A percentile compares a stretch with the other conserved stretches of the same genome.
Evolutionary conservation across 2,797 vertebrate species (phyloP).

Genomic region (Epinephelus coioides): DNA sequence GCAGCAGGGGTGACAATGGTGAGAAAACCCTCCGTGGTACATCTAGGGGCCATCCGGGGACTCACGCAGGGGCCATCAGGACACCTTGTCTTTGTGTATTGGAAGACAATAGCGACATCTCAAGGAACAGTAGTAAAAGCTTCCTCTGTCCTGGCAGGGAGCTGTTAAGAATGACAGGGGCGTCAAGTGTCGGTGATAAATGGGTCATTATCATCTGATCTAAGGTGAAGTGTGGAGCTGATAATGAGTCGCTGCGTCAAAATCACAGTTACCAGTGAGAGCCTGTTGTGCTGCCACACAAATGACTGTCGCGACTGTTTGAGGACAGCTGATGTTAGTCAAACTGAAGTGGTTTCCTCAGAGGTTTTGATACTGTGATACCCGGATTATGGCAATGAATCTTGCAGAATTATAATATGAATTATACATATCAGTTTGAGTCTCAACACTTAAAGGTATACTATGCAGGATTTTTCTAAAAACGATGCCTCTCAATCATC

Average conservation of each 20-base stretch:
- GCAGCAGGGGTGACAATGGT: constrained; percentile 76
- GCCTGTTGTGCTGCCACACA: constrained; percentile 46
- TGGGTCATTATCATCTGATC: constrained; percentile 85
- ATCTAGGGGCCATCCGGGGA: constrained; percentile 59
- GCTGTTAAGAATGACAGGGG: constrained; percentile 77
- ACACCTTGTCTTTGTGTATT: constrained; percentile 88
- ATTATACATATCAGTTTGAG: background rate
- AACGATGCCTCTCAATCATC: no score
- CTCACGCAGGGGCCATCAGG: constrained; percentile 64
- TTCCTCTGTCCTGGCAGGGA: constrained; percentile 82
- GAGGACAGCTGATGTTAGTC: constrained; percentile 25
- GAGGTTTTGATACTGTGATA: background rate
- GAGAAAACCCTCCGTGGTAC: constrained; percentile 67
- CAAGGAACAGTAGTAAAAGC: constrained; percentile 74
- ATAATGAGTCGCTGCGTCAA: constrained; percentile 74
- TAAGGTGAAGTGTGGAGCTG: constrained; percentile 77
- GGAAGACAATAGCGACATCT: constrained; percentile 80
- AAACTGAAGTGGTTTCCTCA: background rate
- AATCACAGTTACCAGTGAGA: constrained; percentile 59
- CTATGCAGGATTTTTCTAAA: no score
- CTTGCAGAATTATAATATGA: background rate
- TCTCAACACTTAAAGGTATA: no score
- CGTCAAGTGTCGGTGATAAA: constrained; percentile 81
- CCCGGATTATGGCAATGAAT: background rate
- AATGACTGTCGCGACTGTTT: constrained; percentile 10